Evolutionary conservation across 2,888 invertebrate genomes (phyloP), one percentile per base, ranked within the genome.

Genomic region (Conops quadrifasciatus): DNA sequence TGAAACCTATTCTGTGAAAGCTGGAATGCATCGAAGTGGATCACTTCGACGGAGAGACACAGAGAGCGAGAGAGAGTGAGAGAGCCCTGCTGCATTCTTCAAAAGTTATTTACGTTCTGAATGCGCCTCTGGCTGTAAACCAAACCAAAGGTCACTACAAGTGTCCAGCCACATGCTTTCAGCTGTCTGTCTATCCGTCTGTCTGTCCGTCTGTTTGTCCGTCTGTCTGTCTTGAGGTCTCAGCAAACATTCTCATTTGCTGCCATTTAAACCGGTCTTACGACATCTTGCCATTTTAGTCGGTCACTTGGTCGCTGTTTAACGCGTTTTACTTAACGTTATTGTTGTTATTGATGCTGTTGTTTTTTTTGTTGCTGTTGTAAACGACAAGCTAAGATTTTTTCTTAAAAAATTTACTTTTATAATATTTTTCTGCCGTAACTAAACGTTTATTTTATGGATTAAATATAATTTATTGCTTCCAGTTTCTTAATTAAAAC

Each of bases 281-380:
- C 75, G 76, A 75, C 77, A 74, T 74, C 77, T 76, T 76, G 74
- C 75, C 76, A 75, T 76, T 75, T 76, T 76, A 77, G 75, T 77
- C 77, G 77, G 77, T 75, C 77, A 77, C 75, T 75, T 77, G 76
- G 75, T 73, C 76, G 75, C 51, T 24, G 68, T 30, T 51, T 68
- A 58, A 58, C 58, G 24, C 58, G 58, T 58, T 58, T 58, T 28
- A 58, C 49, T 49, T 24, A 26, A 26, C 13, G 16, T 70, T 43
- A 26, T 9, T 64, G 16, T 64, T 65, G 43, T 15, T 47, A 28
- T 30, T 45, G 53, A 45, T 51, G 66, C 60, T 60, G 65, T 68
- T 66, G 66, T 43, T 58, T n/a, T n/a, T n/a, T n/a, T 58, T 51
- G 66, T 66, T 60, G 65, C 64, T 66, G 66, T 43, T 58, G 58